Base-by-base conservation (phyloP, 2,888 invertebrate genomes). In the Amphipyra tragopoginis region DNA sequence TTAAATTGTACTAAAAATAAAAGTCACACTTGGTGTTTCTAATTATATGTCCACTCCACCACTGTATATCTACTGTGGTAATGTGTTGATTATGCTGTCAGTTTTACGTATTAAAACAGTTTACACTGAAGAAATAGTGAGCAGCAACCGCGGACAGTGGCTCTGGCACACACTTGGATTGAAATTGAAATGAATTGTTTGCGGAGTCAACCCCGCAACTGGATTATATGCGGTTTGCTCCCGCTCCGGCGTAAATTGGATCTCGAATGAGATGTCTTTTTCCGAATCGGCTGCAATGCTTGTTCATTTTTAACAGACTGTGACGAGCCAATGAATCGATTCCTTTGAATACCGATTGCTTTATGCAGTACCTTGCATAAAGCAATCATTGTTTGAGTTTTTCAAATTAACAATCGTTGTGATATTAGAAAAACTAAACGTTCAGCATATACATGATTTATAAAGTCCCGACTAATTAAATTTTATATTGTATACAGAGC, bases 151-250 rank as follows among this genome's bases (percentile, higher is more conserved):
- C 81, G 68, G 72, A 68, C 77, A 74, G 77, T 84, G 80, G 79
- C 73, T 77, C 78, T 81, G 83, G 81, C 84, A 82, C 72, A 80
- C 85, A 81, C 85, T 85, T 80, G 81, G 84, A 89, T 86, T 87
- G 88, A 86, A 91, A 92, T 90, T 88, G 89, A 90, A 92, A 92
- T 93, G 88, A 91, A 92, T 91, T 92, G 93, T 93, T 92, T 91
- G 90, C 85, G 68, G 86, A 89, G 89, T 86, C 85, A 81, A 85
- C 86, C 81, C 73, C 76, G 79, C 82, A 80, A 80, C 85, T 82
- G 84, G 85, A 86, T 86, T 87, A 86, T 87, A 83, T 88, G 91
- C 84, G 90, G 91, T 86, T 87, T 82, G 82, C 84, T 82, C 83
- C 71, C 83, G 73, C 83, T 79, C 79, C 72, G 61, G 82, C 84